Conservation (phyloP, 1,140 invertebrate genomes). For the Euura saliciscinereae region DNA sequence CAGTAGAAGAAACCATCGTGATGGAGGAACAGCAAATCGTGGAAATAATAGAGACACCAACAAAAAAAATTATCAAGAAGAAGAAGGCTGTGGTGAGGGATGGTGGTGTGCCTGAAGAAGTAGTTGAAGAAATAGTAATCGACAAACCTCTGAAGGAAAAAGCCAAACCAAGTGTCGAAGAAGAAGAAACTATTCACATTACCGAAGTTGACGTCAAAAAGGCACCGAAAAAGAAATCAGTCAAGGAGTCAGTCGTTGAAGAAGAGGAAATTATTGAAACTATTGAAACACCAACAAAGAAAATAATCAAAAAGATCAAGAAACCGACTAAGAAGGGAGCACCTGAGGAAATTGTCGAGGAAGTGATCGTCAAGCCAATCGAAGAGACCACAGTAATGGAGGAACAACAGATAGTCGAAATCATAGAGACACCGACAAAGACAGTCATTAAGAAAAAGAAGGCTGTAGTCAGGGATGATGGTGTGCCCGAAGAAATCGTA, state of each 20-base stretch:
- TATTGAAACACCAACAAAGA: constrained; percentile 34
- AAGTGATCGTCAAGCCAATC: constrained; percentile 22
- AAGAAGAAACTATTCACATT: constrained; percentile 17
- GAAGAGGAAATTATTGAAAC: constrained; percentile 21
- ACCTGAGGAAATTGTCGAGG: constrained; percentile 27
- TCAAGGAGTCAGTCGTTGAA: constrained; percentile 20
- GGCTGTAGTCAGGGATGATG: constrained; percentile 8
- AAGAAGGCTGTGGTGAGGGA: constrained; percentile 32
- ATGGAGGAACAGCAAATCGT: constrained; percentile 31
- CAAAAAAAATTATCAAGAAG: constrained; percentile 28
- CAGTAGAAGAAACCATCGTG: constrained; percentile 18
- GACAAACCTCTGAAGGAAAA: constrained; percentile 27
- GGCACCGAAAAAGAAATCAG: constrained; percentile 8
- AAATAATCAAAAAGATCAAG: constrained; percentile 36
- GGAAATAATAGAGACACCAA: constrained; percentile 30
- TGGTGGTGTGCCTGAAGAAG: constrained; percentile 24
- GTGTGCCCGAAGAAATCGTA: constrained; percentile 26
- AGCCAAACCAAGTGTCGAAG: constrained; percentile 25
- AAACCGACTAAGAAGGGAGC: constrained; percentile 29
- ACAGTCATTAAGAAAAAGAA: constrained; percentile 30
- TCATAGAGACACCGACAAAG: constrained; percentile 28
- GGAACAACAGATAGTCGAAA: constrained; percentile 31
- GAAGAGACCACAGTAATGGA: constrained; percentile 21
- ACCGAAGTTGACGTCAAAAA: constrained; percentile 4
- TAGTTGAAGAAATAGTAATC: constrained; percentile 31